Percentiles rank a stretch among this genome's conserved stretches.
Conservation (phyloP, 2,888 invertebrate genomes). For the Tigriopus californicus region DNA sequence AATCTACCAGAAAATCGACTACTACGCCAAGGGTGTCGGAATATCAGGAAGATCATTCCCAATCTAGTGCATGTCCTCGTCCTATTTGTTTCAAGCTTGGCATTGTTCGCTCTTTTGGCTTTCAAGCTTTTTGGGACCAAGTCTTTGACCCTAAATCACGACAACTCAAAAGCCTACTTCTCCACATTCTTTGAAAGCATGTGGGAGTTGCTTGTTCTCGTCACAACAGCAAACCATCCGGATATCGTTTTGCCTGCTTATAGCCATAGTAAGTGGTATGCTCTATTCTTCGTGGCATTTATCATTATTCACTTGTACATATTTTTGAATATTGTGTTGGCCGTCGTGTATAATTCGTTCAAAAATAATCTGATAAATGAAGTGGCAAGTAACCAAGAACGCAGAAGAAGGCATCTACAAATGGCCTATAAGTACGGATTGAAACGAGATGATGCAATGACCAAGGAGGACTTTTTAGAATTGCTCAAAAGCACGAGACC, state of each 20-base stretch:
- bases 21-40: slow-evolving; percentile 30
- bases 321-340: slow-evolving; percentile 32
- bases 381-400: neutral
- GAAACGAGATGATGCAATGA: no score
- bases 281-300: slow-evolving; percentile 30
- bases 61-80: slow-evolving; percentile 30
- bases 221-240: slow-evolving; percentile 33
- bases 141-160: slow-evolving; percentile 17
- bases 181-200: slow-evolving; percentile 28
- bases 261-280: slow-evolving; percentile 27
- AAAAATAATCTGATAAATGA: slow-evolving; percentile 23
- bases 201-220: slow-evolving; percentile 32
- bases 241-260: slow-evolving; percentile 30
- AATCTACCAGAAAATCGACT: slow-evolving; percentile 26
- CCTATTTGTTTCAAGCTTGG: slow-evolving; percentile 28
- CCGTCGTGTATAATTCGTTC: slow-evolving; percentile 32
- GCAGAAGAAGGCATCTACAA: neutral
- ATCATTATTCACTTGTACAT: slow-evolving; percentile 30
- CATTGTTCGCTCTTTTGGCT: slow-evolving; percentile 30
- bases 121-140: slow-evolving; percentile 29
- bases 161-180: slow-evolving; percentile 26
- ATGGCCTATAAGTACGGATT: no score
- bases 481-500: no score
- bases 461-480: no score
- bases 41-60: slow-evolving; percentile 30